Evolutionary conservation across 2,888 invertebrate species (phyloP).

Genomic region (Brachyptera risi): DNA sequence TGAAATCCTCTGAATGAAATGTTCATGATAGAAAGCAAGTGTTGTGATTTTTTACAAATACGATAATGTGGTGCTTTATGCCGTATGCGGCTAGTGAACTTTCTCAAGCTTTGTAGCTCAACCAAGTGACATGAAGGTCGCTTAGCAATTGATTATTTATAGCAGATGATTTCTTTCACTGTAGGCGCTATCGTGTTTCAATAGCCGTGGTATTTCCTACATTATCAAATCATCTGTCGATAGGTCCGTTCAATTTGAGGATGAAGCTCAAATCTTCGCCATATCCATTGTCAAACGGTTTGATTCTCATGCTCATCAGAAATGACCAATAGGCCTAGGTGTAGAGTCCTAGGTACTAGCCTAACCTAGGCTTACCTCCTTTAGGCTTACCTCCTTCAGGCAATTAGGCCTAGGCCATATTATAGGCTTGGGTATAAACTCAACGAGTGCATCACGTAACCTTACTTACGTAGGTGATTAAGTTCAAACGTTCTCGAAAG

Average conservation of each 20-base stretch:
- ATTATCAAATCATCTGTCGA: neutral
- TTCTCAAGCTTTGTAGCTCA: slow-evolving; percentile 17
- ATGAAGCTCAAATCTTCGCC: neutral
- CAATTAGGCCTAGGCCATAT: neutral
- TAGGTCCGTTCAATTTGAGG: neutral
- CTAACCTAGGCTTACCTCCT: neutral
- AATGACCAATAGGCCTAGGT: no score
- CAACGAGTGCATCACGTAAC: neutral
- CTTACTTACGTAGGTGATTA: neutral
- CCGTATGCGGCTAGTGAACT: slow-evolving; percentile 4
- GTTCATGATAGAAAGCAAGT: slow-evolving; percentile 20
- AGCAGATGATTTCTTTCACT: slow-evolving; percentile 24
- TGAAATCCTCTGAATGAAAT: slow-evolving; percentile 11
- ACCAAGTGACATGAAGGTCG: slow-evolving; percentile 31
- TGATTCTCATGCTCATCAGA: no score
- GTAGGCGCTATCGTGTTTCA: slow-evolving; percentile 5
- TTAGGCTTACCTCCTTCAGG: neutral
- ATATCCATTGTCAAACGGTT: slow-evolving; percentile 11
- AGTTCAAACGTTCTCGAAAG: neutral
- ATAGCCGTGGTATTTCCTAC: no score
- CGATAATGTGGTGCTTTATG: neutral
- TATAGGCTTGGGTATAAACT: neutral
- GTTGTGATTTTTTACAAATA: neutral
- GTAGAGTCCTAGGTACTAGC: neutral
- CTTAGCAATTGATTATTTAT: slow-evolving; percentile 30